phyloP scores from a whole-genome alignment of 2,888 invertebrate species.

The Tipula unca region DNA sequence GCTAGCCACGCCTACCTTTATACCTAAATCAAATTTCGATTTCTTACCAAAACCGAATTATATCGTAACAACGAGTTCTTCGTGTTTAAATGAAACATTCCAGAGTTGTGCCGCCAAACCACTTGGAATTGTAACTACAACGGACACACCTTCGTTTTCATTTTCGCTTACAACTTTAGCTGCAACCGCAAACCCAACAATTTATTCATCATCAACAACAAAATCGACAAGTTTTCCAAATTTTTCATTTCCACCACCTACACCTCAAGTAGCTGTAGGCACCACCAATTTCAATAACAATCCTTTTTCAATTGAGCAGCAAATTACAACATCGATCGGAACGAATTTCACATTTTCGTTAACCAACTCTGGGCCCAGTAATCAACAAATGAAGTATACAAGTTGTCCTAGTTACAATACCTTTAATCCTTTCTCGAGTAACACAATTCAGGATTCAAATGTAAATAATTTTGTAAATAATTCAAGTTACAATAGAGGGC shows the following conservation, averaged over 20 bases:
- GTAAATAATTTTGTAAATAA: not conserved
- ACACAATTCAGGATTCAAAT: not conserved
- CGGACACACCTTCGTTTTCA: not conserved
- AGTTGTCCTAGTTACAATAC: not conserved
- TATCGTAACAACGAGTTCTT: not conserved
- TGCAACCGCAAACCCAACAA: not conserved
- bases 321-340: not conserved
- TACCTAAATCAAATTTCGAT: not conserved
- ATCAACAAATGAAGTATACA: slow-evolving; percentile 18
- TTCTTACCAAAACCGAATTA: not conserved
- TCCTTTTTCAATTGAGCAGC: not conserved
- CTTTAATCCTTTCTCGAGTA: not conserved
- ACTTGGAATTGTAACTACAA: not conserved
- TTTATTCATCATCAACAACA: not conserved
- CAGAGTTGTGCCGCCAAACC: not conserved
- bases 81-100: not conserved
- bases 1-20: not conserved
- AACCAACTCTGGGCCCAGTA: slow-evolving; percentile 24
- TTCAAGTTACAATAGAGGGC: not conserved
- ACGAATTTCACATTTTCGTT: slow-evolving; percentile 26
- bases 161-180: slow-evolving; percentile 17
- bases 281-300: not conserved
- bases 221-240: not conserved
- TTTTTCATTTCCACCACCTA: slow-evolving; percentile 8
- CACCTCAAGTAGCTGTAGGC: not conserved